phyloP scores from a whole-genome alignment of 2,797 vertebrate genomes.

The Enteromius anoplus region DNA sequence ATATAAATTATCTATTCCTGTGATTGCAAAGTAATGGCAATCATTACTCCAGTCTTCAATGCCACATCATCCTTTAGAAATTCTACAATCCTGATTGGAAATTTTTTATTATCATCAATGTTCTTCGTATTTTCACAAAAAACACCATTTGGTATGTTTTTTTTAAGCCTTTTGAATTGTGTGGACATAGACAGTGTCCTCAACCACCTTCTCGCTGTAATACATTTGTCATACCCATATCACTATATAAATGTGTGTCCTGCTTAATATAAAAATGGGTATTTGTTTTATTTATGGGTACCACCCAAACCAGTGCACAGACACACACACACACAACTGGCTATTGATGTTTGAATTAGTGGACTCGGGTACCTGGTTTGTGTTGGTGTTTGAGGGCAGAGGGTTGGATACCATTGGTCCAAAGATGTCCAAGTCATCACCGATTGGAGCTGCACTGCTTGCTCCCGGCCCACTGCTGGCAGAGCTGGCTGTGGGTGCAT shows the following conservation, averaged over 20 bases:
- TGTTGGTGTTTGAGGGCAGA: constrained; percentile 79
- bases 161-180: too few species aligned
- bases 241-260: too few species aligned
- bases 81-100: background rate
- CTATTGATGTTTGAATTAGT: background rate
- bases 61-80: background rate
- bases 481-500: constrained; percentile 81
- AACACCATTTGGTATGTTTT: too few species aligned
- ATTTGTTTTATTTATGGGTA: too few species aligned
- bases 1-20: background rate
- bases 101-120: background rate
- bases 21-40: background rate
- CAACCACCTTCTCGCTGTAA: too few species aligned
- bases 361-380: constrained; percentile 65
- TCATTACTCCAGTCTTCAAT: background rate
- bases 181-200: background rate
- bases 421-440: constrained; percentile 93
- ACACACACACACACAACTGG: background rate
- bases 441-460: constrained; percentile 71
- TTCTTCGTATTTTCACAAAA: too few species aligned
- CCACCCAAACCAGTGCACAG: background rate
- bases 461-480: constrained; percentile 78
- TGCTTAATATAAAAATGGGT: too few species aligned
- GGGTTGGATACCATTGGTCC: constrained; percentile 98
- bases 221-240: too few species aligned